phyloP scores from a whole-genome alignment of 2,888 invertebrate genomes.

The Ennomos erosarius region DNA sequence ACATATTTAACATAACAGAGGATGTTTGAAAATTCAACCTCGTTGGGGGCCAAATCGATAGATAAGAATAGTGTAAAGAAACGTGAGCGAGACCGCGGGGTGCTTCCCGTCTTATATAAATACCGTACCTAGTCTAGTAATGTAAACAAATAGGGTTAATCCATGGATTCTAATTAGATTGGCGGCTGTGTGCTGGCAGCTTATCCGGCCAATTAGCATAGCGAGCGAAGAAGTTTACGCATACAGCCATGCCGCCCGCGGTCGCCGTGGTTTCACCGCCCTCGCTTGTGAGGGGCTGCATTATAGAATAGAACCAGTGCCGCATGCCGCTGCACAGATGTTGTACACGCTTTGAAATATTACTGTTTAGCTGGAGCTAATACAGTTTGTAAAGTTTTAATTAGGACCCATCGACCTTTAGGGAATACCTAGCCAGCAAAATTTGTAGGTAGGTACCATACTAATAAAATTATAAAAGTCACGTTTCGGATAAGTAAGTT shows the following conservation, averaged over 20 bases:
- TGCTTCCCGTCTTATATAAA: too few species aligned
- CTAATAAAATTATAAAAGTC: too few species aligned
- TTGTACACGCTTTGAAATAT: slow-evolving; percentile 44
- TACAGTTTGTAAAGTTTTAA: slow-evolving; percentile 20
- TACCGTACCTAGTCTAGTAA: background rate
- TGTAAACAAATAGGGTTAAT: slow-evolving; percentile 23
- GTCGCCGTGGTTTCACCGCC: slow-evolving; percentile 58
- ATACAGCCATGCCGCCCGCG: slow-evolving; percentile 33
- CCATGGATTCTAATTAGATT: slow-evolving; percentile 57
- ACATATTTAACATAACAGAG: too few species aligned
- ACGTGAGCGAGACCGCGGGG: too few species aligned
- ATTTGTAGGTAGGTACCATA: too few species aligned
- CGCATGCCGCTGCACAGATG: slow-evolving; percentile 43
- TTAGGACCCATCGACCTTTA: slow-evolving; percentile 20
- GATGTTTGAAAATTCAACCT: too few species aligned
- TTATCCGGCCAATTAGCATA: slow-evolving; percentile 72
- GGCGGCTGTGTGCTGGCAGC: slow-evolving; percentile 57
- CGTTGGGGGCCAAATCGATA: too few species aligned
- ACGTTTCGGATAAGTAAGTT: too few species aligned
- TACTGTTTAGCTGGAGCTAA: slow-evolving; percentile 15
- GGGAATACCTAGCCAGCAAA: too few species aligned
- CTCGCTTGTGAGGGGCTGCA: slow-evolving; percentile 57
- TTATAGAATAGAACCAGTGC: slow-evolving; percentile 49
- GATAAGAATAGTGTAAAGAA: too few species aligned
- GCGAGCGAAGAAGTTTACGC: slow-evolving; percentile 63